phyloP scores from a whole-genome alignment of 2,797 vertebrate genomes.

The Pagetopsis macropterus region DNA sequence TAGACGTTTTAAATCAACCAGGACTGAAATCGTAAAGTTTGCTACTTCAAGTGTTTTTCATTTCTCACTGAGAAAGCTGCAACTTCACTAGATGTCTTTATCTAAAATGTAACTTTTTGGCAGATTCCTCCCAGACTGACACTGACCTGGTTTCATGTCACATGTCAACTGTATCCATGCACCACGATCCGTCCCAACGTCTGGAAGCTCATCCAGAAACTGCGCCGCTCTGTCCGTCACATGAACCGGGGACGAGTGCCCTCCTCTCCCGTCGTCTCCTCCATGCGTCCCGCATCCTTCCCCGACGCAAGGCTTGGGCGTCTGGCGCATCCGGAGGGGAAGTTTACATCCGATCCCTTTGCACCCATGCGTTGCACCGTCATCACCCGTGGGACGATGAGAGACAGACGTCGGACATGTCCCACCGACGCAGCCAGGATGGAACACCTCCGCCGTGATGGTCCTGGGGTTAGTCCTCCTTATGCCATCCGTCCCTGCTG shows the following conservation, averaged over 20 bases:
- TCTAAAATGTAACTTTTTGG: background rate
- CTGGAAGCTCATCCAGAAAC: conserved; percentile 83
- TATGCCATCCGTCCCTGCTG: conserved; percentile 31
- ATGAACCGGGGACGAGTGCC: conserved; percentile 71
- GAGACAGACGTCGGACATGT: conserved; percentile 73
- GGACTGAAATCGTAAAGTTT: too few species aligned
- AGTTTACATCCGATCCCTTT: conserved; percentile 86
- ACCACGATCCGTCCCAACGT: conserved; percentile 81
- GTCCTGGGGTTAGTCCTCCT: conserved; percentile 75
- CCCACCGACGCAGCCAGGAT: conserved; percentile 74
- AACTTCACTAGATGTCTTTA: background rate
- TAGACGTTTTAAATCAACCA: too few species aligned
- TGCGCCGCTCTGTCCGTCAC: conserved; percentile 87
- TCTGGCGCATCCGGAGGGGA: conserved; percentile 77
- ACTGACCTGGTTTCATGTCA: conserved; percentile 89
- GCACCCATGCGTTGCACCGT: conserved; percentile 72
- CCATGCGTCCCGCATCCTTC: conserved; percentile 73
- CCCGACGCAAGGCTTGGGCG: conserved; percentile 72
- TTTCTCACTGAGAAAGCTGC: background rate
- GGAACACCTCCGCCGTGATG: conserved; percentile 79
- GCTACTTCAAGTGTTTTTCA: background rate
- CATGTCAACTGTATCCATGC: conserved; percentile 88
- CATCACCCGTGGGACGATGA: conserved; percentile 54
- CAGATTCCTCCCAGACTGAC: background rate
- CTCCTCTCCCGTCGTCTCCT: conserved; percentile 55